A percentile compares a stretch with the other conserved stretches of the same genome.
Evolutionary conservation across 2,797 vertebrate species (phyloP).

Genomic region (Pogonophryne albipinna): DNA sequence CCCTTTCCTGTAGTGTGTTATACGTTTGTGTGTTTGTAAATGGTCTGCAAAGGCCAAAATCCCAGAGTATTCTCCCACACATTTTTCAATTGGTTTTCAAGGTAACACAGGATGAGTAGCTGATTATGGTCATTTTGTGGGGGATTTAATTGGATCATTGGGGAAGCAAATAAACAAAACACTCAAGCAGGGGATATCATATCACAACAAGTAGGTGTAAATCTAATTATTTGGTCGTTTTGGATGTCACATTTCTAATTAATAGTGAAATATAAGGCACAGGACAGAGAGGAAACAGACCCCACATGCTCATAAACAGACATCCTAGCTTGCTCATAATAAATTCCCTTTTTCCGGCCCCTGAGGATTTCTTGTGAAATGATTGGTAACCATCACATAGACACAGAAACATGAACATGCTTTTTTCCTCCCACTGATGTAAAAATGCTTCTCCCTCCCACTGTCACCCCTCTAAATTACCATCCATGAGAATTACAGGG

Average conservation of each 20-base stretch:
- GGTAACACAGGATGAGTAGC: no score
- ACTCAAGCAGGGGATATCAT: conserved; percentile 4
- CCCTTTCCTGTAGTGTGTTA: no score
- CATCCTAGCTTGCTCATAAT: conserved; percentile 8
- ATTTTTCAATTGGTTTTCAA: no score
- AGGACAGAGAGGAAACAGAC: conserved; percentile 6
- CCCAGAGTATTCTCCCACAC: no score
- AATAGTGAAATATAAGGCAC: conserved; percentile 10
- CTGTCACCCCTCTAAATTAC: conserved; percentile 63
- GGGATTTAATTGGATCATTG: neutral
- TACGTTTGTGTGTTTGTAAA: no score
- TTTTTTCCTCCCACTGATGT: no score
- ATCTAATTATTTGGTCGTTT: conserved; percentile 10
- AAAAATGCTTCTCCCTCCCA: conserved; percentile 37
- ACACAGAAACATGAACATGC: conserved; percentile 20
- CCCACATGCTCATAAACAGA: conserved; percentile 15
- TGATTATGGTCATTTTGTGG: no score
- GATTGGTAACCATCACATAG: conserved; percentile 7
- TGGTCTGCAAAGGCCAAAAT: no score
- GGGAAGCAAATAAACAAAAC: conserved; percentile 33
- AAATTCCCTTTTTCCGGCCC: conserved; percentile 21
- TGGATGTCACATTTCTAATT: conserved; percentile 20
- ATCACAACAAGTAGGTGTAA: conserved; percentile 10
- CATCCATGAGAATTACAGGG: conserved; percentile 63
- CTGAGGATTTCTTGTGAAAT: conserved; percentile 25